Percentiles rank a stretch among this genome's conserved stretches.
Conservation (phyloP, 1,140 invertebrate species). For the Aphelenchoides fujianensis region DNA sequence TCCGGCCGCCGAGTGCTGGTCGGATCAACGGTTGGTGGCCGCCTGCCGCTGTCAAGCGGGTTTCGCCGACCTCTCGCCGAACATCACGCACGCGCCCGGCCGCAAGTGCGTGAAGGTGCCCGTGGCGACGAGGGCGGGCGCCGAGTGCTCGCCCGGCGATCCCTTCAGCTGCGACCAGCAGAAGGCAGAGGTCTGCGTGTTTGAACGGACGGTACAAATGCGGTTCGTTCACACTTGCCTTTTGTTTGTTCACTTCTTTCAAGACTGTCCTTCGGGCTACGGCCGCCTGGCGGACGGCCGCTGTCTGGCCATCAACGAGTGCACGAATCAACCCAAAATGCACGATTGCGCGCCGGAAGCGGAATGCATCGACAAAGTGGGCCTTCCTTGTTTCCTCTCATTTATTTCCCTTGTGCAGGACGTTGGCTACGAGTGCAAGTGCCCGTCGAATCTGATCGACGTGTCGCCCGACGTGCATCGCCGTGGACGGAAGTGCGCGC, state of each 20-base stretch:
- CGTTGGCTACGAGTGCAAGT: slow-evolving; percentile 58
- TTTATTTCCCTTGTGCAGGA: slow-evolving; percentile 25
- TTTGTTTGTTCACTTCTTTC: background rate
- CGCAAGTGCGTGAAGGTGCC: background rate
- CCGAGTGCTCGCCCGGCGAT: background rate
- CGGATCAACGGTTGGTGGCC: background rate
- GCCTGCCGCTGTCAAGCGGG: slow-evolving; percentile 1
- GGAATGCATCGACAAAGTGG: slow-evolving; percentile 56
- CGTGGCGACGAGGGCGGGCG: background rate
- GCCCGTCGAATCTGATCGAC: slow-evolving; percentile 54
- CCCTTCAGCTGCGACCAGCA: slow-evolving; percentile 11
- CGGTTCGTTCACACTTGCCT: background rate
- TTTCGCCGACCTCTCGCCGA: slow-evolving; percentile 1
- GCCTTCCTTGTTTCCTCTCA: too few relatives aligned
- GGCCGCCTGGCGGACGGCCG: slow-evolving; percentile 58
- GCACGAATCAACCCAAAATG: slow-evolving; percentile 41
- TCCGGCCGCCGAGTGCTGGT: slow-evolving; percentile 11
- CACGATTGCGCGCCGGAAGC: slow-evolving; percentile 54
- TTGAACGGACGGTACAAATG: slow-evolving; percentile 14
- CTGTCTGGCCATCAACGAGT: slow-evolving; percentile 61
- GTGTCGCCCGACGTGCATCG: slow-evolving; percentile 43
- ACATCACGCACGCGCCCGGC: background rate
- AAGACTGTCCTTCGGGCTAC: slow-evolving; percentile 53
- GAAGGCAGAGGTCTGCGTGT: slow-evolving; percentile 11
- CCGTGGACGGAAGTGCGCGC: slow-evolving; percentile 48